Evolutionary conservation across 2,113 vertebrate species (phyloP), one percentile per base, ranked within the genome.

Genomic region (Pseudorectes ferrugineus): DNA sequence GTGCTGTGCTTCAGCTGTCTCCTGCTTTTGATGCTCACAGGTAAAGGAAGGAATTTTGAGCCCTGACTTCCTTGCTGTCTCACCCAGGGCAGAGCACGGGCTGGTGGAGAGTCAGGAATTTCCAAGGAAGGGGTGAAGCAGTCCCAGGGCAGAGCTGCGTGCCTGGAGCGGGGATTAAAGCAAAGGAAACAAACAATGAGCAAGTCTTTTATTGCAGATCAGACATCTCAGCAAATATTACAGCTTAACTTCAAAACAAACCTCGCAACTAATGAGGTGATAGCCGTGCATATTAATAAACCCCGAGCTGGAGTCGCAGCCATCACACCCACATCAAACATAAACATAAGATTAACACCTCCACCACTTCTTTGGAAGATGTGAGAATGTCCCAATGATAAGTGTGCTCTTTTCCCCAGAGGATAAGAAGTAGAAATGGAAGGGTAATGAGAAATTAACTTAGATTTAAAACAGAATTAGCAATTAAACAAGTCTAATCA

Each of bases 261-360:
- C 79, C 92, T 97, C 52, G 70, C 97, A 91, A 94, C 97, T 98
- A 98, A 98, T 98, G 97, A 98, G 98, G 97, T 97, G 97, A 97
- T 93, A 98, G 97, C 97, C 97, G 81, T 94, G 97, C 97, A 95
- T 97, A 95, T 98, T 98, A 98, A 97, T 97, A 97, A 97, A 96
- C 83, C 85, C 84, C 11, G 76, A 85, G 88, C 97, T 96, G 94
- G 73, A 96, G 95, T 92, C 94, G 5, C 79, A 93, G 95, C 58
- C 96, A 52, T 97, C 97, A 57, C 96, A 97, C 93, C 96, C 97
- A 98, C 97, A 97, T 98, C 98, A 98, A 97, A 98, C 97, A 38
- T 92, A 97, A 98, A 97, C 73, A 81, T 59, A 79, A 97, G 97
- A 97, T 98, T 98, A 97, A 97, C 97, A 98, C 98, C 97, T 98